Evolutionary conservation across 2,888 invertebrate species (phyloP).

Genomic region (Aquatica leii): DNA sequence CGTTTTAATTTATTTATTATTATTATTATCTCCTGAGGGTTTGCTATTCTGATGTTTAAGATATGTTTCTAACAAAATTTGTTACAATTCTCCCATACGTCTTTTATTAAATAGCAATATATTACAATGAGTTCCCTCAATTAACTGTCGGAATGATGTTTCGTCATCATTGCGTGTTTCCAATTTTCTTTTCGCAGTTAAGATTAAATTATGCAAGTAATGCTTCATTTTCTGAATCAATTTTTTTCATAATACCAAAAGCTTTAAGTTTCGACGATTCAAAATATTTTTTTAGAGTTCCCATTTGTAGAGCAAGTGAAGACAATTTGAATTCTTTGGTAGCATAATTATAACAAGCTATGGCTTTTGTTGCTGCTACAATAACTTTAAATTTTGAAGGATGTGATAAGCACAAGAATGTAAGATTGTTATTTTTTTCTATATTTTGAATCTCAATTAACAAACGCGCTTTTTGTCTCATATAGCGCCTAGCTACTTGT

Average conservation of each 20-base stretch:
- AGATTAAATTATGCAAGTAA: not conserved
- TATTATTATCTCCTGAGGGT: conserved; percentile 15
- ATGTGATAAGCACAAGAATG: not conserved
- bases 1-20: conserved; percentile 15
- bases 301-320: not conserved
- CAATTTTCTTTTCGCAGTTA: not conserved
- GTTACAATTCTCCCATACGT: conserved; percentile 31
- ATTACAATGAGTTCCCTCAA: conserved; percentile 32
- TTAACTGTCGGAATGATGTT: conserved; percentile 15
- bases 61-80: conserved; percentile 14
- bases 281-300: not conserved
- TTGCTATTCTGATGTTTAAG: not conserved
- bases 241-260: too few species aligned
- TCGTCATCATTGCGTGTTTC: conserved; percentile 9
- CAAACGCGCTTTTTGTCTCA: not conserved
- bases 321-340: not conserved
- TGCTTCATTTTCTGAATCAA: not conserved
- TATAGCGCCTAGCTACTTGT: not conserved
- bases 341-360: not conserved
- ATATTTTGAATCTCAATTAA: not conserved
- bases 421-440: not conserved
- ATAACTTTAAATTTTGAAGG: conserved; percentile 1
- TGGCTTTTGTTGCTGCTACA: not conserved
- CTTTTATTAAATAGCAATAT: conserved; percentile 30
- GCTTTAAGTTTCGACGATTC: too few species aligned